These are phyloP conservation scores for Aradophagus sp. DNA, from an alignment of 1,140 invertebrate genomes.

Conservation along the genomic window DNA sequence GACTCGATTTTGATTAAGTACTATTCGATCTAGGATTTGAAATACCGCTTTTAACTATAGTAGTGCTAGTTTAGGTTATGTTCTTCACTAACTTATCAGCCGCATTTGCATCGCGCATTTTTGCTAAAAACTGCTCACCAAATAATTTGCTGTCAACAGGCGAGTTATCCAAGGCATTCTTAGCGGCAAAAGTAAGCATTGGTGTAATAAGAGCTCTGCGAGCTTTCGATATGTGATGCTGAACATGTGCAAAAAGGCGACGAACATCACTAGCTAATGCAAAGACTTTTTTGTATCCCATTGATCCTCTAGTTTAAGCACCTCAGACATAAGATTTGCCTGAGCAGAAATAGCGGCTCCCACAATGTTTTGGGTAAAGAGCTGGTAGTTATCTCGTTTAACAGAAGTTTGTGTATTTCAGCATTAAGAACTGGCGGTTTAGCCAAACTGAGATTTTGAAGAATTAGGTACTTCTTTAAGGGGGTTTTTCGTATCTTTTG, in stretches of 20 bases:
- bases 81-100: slow-evolving; percentile 21
- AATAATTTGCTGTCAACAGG: slow-evolving; percentile 13
- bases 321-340: slow-evolving; percentile 9
- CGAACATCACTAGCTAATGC: slow-evolving; percentile 14
- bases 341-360: slow-evolving; percentile 17
- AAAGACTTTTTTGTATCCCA: slow-evolving; percentile 34
- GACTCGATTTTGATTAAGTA: background rate
- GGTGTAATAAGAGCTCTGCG: slow-evolving; percentile 19
- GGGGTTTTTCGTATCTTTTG: slow-evolving; percentile 6
- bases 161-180: slow-evolving; percentile 8
- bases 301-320: slow-evolving; percentile 20
- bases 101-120: slow-evolving; percentile 14
- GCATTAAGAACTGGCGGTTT: slow-evolving; percentile 16
- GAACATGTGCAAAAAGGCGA: slow-evolving; percentile 1
- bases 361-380: slow-evolving; percentile 7
- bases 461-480: slow-evolving; percentile 36
- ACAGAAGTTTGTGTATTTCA: slow-evolving; percentile 6
- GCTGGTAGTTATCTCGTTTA: slow-evolving; percentile 27
- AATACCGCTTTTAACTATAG: background rate
- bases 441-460: slow-evolving; percentile 17
- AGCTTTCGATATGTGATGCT: slow-evolving; percentile 20
- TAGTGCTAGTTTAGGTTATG: background rate
- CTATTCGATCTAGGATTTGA: background rate
- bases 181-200: slow-evolving; percentile 14
- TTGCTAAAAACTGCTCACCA: slow-evolving; percentile 19